Evolutionary conservation across 2,113 vertebrate genomes (phyloP).

Genomic region (Brienomyrus longianalis): DNA sequence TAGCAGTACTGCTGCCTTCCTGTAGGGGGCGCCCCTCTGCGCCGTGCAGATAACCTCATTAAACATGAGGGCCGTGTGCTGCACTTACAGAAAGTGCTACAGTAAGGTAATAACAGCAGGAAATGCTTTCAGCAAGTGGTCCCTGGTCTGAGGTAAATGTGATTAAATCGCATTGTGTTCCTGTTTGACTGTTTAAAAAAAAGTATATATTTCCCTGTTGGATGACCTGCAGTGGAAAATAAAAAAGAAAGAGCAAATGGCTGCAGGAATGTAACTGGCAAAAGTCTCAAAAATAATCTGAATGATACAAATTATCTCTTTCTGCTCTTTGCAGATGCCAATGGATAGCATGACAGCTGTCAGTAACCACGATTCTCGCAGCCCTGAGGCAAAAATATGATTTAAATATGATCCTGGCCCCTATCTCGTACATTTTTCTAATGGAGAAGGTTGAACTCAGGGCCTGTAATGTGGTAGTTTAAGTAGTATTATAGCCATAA

Average conservation of each 20-base stretch:
- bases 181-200: not conserved
- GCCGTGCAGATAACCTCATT: constrained; percentile 19
- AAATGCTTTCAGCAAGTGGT: not conserved
- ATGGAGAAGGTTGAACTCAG: not conserved
- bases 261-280: not conserved
- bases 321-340: not conserved
- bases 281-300: not conserved
- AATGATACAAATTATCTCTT: not conserved
- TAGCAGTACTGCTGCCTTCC: not conserved
- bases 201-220: not conserved
- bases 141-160: not conserved
- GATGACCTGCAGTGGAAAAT: not conserved
- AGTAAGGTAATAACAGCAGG: not conserved
- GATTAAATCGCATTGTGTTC: not conserved
- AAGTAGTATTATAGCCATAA: not conserved
- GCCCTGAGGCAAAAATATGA: not conserved
- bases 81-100: not conserved
- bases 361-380: not conserved
- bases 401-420: not conserved
- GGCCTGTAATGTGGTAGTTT: not conserved
- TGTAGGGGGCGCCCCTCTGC: not conserved
- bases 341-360: not conserved
- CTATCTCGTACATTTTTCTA: not conserved
- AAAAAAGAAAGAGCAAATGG: not conserved
- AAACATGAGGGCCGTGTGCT: constrained; percentile 19